Percentiles rank a stretch among this genome's conserved stretches.
Evolutionary conservation across 1,140 invertebrate genomes (phyloP).

Genomic region (Bactericera cockerelli): DNA sequence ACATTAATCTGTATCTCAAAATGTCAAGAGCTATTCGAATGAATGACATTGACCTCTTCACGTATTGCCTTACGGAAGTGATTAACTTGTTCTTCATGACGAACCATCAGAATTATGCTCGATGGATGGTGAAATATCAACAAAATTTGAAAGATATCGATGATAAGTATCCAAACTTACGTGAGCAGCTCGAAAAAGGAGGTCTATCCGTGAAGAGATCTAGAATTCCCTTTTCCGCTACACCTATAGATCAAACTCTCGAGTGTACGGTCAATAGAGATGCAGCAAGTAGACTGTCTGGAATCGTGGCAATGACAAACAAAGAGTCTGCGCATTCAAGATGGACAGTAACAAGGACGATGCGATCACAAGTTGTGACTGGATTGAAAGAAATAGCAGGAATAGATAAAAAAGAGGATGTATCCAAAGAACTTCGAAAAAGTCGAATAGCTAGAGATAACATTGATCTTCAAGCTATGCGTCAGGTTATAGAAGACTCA

Average conservation of each 20-base stretch:
- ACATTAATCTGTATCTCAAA: constrained; percentile 21
- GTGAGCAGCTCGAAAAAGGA: not conserved
- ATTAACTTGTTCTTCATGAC: constrained; percentile 24
- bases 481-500: not conserved
- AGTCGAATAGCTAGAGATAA: not conserved
- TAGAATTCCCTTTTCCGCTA: not conserved
- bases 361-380: constrained; percentile 12
- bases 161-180: not conserved
- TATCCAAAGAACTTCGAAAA: not conserved
- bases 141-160: not conserved
- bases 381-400: not conserved
- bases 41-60: constrained; percentile 24
- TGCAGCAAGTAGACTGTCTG: not conserved
- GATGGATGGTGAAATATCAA: not conserved
- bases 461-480: not conserved
- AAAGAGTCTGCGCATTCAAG: not conserved
- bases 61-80: constrained; percentile 21
- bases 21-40: constrained; percentile 23
- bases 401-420: not conserved
- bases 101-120: constrained; percentile 19
- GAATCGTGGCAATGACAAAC: not conserved
- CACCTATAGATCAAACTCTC: not conserved
- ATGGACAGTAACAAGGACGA: not conserved
- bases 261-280: not conserved
- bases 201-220: not conserved